Evolutionary conservation across 2,113 vertebrate genomes (phyloP), one percentile per base, ranked within the genome.

Genomic region (Ailuropoda melanoleuca): DNA sequence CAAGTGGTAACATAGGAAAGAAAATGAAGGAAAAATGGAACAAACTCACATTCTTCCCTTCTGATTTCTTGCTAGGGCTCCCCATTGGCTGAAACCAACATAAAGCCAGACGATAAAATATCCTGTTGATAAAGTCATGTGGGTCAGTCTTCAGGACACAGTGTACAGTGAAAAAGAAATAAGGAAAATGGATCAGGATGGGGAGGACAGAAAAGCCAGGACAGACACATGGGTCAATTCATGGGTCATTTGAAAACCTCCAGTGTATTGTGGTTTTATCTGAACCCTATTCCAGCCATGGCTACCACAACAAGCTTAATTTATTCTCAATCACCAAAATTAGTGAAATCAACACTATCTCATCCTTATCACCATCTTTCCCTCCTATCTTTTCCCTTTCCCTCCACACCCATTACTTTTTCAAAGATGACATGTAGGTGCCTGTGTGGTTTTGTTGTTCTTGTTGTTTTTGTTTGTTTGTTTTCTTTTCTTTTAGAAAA

Each of bases 401-500:
- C 77, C 18, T 39, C 18, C 19, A 75, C 15, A 26, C 2, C 24
- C 15, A 68, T 66, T 39, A 53, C 17, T 88, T 82, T 3, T 83
- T 88, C 21, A 75, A 29, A 75, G 48, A 48, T 48, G 48, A 88
- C 3, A 10, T 81, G 2, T 5, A 48, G 8, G 18, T 74, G 4
- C 4, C 4, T 48, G 18, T 19, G 29, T 24, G 37, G 21, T 72
- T 72, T 72, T 72, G 68, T 72, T 72, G 70, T 72, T 70, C 3
- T 70, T 70, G n/a, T n/a, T 72, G 9, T 68, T 77, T 53, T 31
- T 14, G 13, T 39, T 24, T 50, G 4, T 72, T 90, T 60, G 6
- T 78, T 62, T 75, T 56, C n/a, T 58, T 64, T 75, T 64, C 31
- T 34, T 82, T 24, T 39, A 88, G 37, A 62, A 70, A 90, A 84